Evolutionary conservation across 2,113 vertebrate species (phyloP).

Genomic region (Neotoma lepida): DNA sequence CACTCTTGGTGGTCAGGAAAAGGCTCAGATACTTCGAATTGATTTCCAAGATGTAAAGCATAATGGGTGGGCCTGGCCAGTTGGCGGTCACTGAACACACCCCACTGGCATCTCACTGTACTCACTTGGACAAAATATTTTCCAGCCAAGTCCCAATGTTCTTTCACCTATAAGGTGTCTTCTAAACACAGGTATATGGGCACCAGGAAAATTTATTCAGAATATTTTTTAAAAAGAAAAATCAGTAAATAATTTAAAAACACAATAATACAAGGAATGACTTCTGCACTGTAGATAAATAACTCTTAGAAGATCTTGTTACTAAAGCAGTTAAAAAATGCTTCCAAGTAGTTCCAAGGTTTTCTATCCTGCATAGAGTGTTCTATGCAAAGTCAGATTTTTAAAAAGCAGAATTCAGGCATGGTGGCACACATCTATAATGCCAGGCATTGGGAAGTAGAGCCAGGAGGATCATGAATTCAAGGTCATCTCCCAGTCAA

Average conservation of each 20-base stretch:
- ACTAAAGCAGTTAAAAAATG: neutral
- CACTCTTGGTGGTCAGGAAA: neutral
- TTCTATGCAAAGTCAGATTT: neutral
- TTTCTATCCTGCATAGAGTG: neutral
- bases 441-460: neutral
- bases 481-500: neutral
- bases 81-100: neutral
- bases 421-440: neutral
- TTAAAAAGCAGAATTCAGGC: neutral
- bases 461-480: neutral
- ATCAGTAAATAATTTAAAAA: neutral
- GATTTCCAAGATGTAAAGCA: neutral
- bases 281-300: neutral
- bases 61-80: neutral
- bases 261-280: neutral
- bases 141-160: neutral
- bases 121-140: neutral
- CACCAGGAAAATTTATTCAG: neutral
- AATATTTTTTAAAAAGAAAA: neutral
- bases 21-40: neutral
- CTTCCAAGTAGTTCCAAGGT: neutral
- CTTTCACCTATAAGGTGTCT: neutral
- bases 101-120: neutral
- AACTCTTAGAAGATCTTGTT: neutral
- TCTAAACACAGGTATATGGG: neutral